Evolutionary conservation across 2,113 vertebrate genomes (phyloP), one percentile per base, ranked within the genome.

Genomic region (Plestiodon gilberti): DNA sequence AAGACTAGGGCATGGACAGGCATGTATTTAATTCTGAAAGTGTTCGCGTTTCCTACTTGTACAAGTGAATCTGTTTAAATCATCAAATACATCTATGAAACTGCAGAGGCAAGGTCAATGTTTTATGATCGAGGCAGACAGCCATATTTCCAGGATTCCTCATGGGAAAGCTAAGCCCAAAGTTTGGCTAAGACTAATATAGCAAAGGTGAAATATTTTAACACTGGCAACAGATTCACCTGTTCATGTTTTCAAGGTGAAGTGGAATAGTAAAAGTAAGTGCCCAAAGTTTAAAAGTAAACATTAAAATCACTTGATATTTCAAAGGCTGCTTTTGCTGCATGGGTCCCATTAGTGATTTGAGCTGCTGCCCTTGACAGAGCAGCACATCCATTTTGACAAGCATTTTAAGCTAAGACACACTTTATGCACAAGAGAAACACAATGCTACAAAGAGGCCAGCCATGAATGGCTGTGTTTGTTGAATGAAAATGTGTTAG

Each of bases 51-150:
- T 93, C 80, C 40, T 35, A 5, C 81, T 82, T 87, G 71, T 87
- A 35, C 30, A 83, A 25, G 30, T 87, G 22, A 74, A 3, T 55
- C 59, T 84, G 22, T 57, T 87, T 83, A 78, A 84, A 78, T 4
- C 48, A 62, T 91, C 81, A 88, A n/a, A 18, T 90, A 15, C 11
- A 89, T 64, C 28, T 69, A 48, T 52, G 43, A 52, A 75, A 38
- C 61, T n/a, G 64, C 43, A n/a, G 23, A 33, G 14, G 15, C 11
- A 55, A 61, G 59, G 23, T 67, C n/a, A 83, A 67, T 75, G 25
- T 3, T 23, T 65, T 52, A 20, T n/a, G 18, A 87, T 61, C 64
- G 11, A 23, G 8, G 48, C 9, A 67, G 40, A 55, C 61, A 75
- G 20, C 14, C 11, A n/a, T 69, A 20, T 70, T 83, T 78, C 30